Conservation (phyloP, 2,797 vertebrate species). For the Sebastes flavidus region DNA sequence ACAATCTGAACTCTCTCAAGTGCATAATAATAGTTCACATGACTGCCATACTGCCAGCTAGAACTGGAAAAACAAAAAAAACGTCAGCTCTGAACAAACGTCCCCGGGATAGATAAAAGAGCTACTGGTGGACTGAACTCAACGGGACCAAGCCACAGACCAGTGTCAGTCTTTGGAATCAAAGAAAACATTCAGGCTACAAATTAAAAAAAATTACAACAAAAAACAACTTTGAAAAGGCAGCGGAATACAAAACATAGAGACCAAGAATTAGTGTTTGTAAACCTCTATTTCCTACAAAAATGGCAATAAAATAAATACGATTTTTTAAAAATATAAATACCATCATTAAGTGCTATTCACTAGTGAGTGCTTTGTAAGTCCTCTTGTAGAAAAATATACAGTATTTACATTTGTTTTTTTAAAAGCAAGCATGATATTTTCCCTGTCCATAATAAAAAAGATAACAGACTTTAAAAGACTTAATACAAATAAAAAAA, state of each 20-base stretch:
- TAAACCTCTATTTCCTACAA: slow-evolving; percentile 88
- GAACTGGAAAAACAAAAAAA: slow-evolving; percentile 45
- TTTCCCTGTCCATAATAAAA: slow-evolving; percentile 78
- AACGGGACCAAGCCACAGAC: slow-evolving; percentile 79
- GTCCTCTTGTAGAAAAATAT: slow-evolving; percentile 89
- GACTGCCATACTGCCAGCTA: slow-evolving; percentile 65
- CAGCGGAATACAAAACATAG: slow-evolving; percentile 84
- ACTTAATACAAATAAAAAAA: slow-evolving; percentile 67
- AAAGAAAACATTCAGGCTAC: slow-evolving; percentile 83
- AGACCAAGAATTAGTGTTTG: slow-evolving; percentile 86
- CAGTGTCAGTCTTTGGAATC: slow-evolving; percentile 87
- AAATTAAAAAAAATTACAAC: slow-evolving; percentile 54
- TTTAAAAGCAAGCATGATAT: slow-evolving; percentile 83
- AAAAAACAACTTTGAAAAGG: slow-evolving; percentile 71
- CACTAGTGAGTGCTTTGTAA: slow-evolving; percentile 88
- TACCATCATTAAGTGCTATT: slow-evolving; percentile 90
- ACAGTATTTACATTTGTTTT: slow-evolving; percentile 87
- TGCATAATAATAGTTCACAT: slow-evolving; percentile 75
- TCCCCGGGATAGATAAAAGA: slow-evolving; percentile 74
- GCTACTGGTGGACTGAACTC: slow-evolving; percentile 87
- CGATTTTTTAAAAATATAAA: slow-evolving; percentile 88
- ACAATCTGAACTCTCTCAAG: slow-evolving; percentile 79
- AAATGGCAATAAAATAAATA: slow-evolving; percentile 91
- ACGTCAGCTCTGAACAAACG: slow-evolving; percentile 63
- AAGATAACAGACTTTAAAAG: slow-evolving; percentile 76